phyloP scores from a whole-genome alignment of 2,797 vertebrate species.

The Luscinia megarhynchos region DNA sequence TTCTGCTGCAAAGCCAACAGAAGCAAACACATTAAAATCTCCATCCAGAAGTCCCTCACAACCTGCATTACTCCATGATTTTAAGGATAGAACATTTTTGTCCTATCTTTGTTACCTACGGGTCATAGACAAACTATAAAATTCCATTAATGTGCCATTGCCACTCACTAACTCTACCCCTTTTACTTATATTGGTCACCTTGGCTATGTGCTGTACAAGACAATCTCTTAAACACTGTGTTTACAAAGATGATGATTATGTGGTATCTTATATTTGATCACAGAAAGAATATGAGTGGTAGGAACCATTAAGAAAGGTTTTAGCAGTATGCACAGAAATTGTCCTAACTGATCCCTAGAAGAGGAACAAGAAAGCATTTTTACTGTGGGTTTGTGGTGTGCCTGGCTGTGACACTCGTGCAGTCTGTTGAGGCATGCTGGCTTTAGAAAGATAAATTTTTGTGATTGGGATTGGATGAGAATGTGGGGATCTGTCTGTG shows the following conservation, averaged over 20 bases:
- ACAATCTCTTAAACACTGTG: background rate
- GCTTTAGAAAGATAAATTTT: background rate
- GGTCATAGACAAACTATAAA: background rate
- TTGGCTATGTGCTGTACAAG: background rate
- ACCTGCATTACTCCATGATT: background rate
- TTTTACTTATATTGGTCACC: background rate
- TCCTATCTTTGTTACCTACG: background rate
- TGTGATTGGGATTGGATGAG: background rate
- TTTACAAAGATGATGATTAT: background rate
- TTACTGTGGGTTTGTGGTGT: background rate
- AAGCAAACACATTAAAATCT: background rate
- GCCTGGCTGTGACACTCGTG: background rate
- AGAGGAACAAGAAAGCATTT: background rate
- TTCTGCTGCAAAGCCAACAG: background rate
- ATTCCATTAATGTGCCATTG: background rate
- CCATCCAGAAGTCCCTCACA: background rate
- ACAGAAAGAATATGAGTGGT: background rate
- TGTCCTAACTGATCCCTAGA: background rate
- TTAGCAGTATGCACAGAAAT: background rate
- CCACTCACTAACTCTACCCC: background rate
- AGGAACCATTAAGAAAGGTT: background rate
- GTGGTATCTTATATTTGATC: background rate
- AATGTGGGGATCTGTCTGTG: background rate
- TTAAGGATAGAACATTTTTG: background rate
- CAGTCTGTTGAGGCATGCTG: background rate